phyloP scores from a whole-genome alignment of 2,888 invertebrate species.

The Pyrrhia umbra region DNA sequence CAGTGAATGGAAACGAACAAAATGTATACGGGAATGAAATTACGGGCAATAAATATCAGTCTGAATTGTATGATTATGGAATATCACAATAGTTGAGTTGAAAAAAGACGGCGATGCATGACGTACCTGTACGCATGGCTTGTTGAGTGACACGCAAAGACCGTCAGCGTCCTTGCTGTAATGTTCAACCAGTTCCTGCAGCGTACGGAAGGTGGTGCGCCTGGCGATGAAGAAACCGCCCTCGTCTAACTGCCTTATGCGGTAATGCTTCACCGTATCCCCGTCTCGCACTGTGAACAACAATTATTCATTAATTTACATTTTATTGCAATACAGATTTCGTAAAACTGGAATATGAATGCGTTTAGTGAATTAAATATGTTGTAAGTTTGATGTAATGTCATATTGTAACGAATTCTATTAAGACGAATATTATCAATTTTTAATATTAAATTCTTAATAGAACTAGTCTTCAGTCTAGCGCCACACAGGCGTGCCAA shows the following conservation, averaged over 20 bases:
- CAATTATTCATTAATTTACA: constrained; percentile 62
- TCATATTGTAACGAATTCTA: constrained; percentile 40
- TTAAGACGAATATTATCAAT: constrained; percentile 26
- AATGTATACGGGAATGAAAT: constrained; percentile 27
- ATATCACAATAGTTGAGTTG: background rate
- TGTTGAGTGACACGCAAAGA: constrained; percentile 98
- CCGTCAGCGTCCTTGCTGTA: constrained; percentile 99
- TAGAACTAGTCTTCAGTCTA: constrained; percentile 23
- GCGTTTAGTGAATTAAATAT: constrained; percentile 52
- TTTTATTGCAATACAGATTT: constrained; percentile 61
- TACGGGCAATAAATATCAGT: constrained; percentile 26
- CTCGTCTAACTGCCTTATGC: constrained; percentile 99
- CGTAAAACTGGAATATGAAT: constrained; percentile 55
- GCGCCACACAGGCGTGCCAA: constrained; percentile 35
- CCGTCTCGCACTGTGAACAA: constrained; percentile 97
- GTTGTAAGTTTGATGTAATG: constrained; percentile 59
- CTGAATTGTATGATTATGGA: constrained; percentile 22
- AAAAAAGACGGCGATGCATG: background rate
- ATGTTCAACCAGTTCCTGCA: constrained; percentile 99
- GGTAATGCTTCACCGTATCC: constrained; percentile 99
- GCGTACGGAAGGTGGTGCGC: constrained; percentile 98
- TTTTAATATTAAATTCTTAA: constrained; percentile 15
- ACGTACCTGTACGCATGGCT: constrained; percentile 97
- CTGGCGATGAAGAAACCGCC: constrained; percentile 99
- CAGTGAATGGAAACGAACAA: constrained; percentile 31